These are phyloP conservation scores for Coelinius sp. DNA, from an alignment of 2,888 invertebrate genomes.

Conservation along the genomic window DNA sequence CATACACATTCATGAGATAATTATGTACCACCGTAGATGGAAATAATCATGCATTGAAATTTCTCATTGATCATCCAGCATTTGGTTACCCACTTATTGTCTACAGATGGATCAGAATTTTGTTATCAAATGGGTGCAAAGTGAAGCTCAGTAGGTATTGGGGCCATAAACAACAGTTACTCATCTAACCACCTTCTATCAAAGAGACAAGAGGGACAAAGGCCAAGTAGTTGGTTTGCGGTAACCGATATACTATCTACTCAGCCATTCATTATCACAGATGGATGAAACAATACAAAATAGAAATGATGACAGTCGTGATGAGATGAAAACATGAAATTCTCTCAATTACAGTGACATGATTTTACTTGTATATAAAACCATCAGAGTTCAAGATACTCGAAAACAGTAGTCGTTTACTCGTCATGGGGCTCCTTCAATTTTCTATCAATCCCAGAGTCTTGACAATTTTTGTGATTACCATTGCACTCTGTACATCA, in stretches of 20 bases:
- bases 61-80: not conserved
- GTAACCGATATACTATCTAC: constrained; percentile 25
- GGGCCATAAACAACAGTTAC: constrained; percentile 29
- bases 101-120: not conserved
- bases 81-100: not conserved
- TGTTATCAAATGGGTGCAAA: not conserved
- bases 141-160: not conserved
- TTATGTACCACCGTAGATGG: not conserved
- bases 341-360: constrained; percentile 57
- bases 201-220: not conserved
- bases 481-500: not conserved
- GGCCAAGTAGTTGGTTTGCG: not conserved
- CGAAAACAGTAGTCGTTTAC: constrained; percentile 37
- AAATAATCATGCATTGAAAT: not conserved
- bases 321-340: constrained; percentile 59
- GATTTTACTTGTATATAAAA: constrained; percentile 65
- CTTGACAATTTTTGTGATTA: constrained; percentile 7
- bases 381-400: constrained; percentile 23
- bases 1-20: not conserved
- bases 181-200: constrained; percentile 11
- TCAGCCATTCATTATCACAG: constrained; percentile 21
- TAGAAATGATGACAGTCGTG: constrained; percentile 65
- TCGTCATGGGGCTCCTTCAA: constrained; percentile 14
- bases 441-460: not conserved
- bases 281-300: constrained; percentile 6